Conservation (phyloP, 2,797 vertebrate species). For the Phaenicophaeus curvirostris region DNA sequence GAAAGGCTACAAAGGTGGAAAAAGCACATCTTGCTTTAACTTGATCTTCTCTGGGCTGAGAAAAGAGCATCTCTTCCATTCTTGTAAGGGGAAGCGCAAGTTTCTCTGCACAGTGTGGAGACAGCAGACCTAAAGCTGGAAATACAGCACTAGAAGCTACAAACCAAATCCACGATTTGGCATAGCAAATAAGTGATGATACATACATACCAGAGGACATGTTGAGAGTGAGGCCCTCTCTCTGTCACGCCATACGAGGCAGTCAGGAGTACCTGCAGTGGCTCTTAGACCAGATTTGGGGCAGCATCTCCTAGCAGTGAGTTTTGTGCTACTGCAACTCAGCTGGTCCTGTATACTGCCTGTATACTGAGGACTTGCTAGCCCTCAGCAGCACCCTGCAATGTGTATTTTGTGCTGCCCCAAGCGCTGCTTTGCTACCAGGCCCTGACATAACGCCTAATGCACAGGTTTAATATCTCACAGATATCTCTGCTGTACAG, state of each 20-base stretch:
- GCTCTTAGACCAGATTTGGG: no score
- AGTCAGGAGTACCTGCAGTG: no score
- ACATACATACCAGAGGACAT: rapidly evolving
- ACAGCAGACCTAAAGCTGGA: background rate
- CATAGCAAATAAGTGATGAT: background rate
- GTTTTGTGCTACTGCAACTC: background rate
- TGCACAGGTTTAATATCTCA: background rate
- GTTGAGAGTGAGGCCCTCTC: background rate
- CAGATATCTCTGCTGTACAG: rapidly evolving
- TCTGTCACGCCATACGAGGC: rapidly evolving
- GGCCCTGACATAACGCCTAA: background rate
- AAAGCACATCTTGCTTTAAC: background rate
- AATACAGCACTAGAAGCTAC: background rate
- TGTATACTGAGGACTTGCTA: background rate
- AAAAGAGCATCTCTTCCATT: background rate
- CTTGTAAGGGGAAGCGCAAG: background rate
- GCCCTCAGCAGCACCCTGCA: background rate
- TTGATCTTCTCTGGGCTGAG: background rate
- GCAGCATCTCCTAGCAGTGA: background rate
- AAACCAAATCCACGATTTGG: background rate
- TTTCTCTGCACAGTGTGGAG: background rate
- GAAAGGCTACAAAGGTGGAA: background rate
- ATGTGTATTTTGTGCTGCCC: background rate
- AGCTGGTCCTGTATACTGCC: background rate
- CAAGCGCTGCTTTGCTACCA: background rate